Conservation (phyloP, 1,140 invertebrate genomes). For the Cataglyphis hispanica region DNA sequence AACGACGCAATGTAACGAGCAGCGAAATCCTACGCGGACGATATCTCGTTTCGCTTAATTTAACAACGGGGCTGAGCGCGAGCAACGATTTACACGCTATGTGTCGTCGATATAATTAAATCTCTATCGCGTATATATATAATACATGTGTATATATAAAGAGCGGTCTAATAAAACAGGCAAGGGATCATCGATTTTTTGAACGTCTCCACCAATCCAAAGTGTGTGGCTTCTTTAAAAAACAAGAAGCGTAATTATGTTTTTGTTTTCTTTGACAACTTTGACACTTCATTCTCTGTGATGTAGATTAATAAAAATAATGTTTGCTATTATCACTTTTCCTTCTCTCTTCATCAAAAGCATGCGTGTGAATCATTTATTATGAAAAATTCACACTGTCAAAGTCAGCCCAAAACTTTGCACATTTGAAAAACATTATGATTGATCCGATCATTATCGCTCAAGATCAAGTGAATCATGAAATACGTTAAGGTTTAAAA, state of each 20-base stretch:
- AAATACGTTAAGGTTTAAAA: neutral
- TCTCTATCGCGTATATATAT: slow-evolving; percentile 53
- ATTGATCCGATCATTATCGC: neutral
- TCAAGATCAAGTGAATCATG: neutral
- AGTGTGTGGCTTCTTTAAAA: neutral
- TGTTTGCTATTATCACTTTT: neutral
- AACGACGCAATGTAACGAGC: slow-evolving; percentile 37
- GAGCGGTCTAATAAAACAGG: slow-evolving; percentile 61
- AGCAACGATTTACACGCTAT: slow-evolving; percentile 38
- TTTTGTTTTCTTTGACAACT: neutral
- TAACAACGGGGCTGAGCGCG: slow-evolving; percentile 54
- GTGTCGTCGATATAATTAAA: slow-evolving; percentile 60
- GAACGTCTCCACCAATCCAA: slow-evolving; percentile 54
- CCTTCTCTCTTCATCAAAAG: neutral
- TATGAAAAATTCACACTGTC: slow-evolving; percentile 60
- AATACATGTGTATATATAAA: slow-evolving; percentile 67
- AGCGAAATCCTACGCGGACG: slow-evolving; percentile 42
- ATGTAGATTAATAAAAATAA: neutral
- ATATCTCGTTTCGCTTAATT: slow-evolving; percentile 59
- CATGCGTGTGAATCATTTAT: slow-evolving; percentile 55
- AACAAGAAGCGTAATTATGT: slow-evolving; percentile 37
- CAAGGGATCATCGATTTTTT: slow-evolving; percentile 66
- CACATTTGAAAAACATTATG: neutral
- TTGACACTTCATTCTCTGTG: neutral
- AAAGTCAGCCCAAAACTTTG: slow-evolving; percentile 5